Base-by-base conservation (phyloP, 64 coral and sea anemone genomes). In the Montipora foliosa region DNA sequence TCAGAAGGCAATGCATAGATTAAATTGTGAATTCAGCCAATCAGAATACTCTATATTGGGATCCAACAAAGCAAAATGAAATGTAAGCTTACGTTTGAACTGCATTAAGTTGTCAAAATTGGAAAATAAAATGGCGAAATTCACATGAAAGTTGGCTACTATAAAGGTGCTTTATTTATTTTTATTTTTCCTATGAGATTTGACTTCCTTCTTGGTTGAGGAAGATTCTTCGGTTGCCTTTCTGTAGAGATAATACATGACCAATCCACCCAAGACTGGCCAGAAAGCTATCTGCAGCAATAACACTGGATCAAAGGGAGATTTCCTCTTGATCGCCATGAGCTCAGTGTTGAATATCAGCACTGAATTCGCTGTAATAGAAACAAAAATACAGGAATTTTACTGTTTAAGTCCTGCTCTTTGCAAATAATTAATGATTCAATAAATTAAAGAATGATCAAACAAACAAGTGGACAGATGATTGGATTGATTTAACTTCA, bases 301-400 rank as follows among this genome's bases (percentile, higher is more conserved):
- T 64, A 76, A 21, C 72, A 60, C 60, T 60, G 86, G 60, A 60
- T 93, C 91, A n/a, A 93, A 86, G 2, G 78, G 77, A 46, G 84
- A 86, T 20, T 87, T 93, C 45, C 47, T 77, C 20, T 73, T 86
- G 4, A 93, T 93, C 0, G 79, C 17, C 47, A 93, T 88, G 2
- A 88, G 58, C 58, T 93, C 91, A 6, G 91, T 93, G 47, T 83
- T 93, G 62, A 93, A 93, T 52, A 88, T 88, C 17, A 93, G 83
- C 4, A 83, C 84, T 8, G 91, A 87, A 8, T 93, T 75, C 8
- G 91, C 91, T 93, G 83, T 75, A 22, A 37, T 37, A 37, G 15
- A 14, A 70, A 13, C 3, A 92, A 57, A 21, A 67, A 53, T 58
- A 88, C 17, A 76, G 24, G 74, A 13, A 80, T 80, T 80, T n/a